These are phyloP conservation scores for Chloroceryle inda DNA, from an alignment of 2,797 vertebrate genomes.

Conservation along the genomic window DNA sequence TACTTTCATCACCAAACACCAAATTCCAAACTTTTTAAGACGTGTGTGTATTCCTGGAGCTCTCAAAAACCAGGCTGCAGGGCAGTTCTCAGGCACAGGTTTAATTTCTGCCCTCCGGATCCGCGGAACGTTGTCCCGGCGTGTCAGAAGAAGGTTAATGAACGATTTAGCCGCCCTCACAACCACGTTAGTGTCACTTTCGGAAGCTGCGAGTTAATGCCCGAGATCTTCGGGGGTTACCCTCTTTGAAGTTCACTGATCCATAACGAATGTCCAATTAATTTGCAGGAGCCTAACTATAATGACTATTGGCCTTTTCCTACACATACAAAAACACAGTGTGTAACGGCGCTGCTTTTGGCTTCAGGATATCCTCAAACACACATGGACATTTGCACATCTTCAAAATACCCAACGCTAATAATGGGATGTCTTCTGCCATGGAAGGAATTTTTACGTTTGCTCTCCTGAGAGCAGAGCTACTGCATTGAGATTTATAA, in stretches of 20 bases:
- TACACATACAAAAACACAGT: conserved; percentile 47
- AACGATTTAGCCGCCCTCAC: conserved; percentile 53
- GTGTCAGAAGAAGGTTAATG: conserved; percentile 65
- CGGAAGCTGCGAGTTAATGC: conserved; percentile 67
- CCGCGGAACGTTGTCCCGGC: background rate
- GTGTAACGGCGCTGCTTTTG: conserved; percentile 26
- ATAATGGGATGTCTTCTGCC: background rate
- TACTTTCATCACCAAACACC: background rate
- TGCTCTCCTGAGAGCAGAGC: background rate
- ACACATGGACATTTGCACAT: background rate
- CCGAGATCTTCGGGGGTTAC: conserved; percentile 61
- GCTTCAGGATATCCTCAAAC: background rate
- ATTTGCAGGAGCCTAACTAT: conserved; percentile 67
- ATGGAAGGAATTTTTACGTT: background rate
- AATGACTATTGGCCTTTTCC: conserved; percentile 74
- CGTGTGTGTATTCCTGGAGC: rapidly evolving
- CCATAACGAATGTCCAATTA: conserved; percentile 75
- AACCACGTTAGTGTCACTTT: conserved; percentile 65
- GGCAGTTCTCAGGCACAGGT: background rate
- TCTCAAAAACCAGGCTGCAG: background rate
- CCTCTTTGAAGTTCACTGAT: conserved; percentile 75
- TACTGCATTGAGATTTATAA: conserved; percentile 14
- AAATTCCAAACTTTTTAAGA: background rate
- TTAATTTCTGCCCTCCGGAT: conserved; percentile 31
- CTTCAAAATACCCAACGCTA: background rate